Evolutionary conservation across 2,888 invertebrate species (phyloP).

Genomic region (Tetheella fluctuosa): DNA sequence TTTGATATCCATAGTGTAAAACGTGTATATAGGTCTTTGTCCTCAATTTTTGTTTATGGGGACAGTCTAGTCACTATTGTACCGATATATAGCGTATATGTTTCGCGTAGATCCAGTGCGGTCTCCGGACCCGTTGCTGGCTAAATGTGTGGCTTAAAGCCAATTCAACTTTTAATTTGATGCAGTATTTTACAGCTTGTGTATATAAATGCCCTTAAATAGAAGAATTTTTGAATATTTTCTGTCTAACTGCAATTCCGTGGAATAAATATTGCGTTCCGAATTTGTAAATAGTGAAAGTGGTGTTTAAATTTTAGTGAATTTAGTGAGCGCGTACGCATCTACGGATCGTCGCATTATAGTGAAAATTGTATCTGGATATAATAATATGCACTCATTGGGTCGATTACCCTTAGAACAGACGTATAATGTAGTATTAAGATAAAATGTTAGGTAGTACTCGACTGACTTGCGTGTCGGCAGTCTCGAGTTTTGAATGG

Average conservation of each 20-base stretch:
- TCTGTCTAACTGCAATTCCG: not conserved
- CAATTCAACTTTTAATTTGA: conserved; percentile 38
- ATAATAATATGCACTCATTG: conserved; percentile 52
- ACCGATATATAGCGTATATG: conserved; percentile 50
- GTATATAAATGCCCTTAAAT: conserved; percentile 51
- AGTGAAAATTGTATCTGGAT: conserved; percentile 67
- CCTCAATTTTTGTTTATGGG: conserved; percentile 54
- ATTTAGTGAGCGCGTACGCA: conserved; percentile 56
- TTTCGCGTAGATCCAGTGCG: conserved; percentile 37
- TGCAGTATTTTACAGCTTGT: conserved; percentile 68
- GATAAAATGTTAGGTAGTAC: conserved; percentile 54
- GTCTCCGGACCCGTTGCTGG: conserved; percentile 27
- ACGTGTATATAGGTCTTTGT: conserved; percentile 68
- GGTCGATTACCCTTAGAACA: conserved; percentile 58
- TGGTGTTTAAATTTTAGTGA: conserved; percentile 60
- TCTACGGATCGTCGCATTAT: conserved; percentile 48
- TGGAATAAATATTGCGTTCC: conserved; percentile 28
- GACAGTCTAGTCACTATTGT: conserved; percentile 77
- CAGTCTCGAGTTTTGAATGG: conserved; percentile 17
- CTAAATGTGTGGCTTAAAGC: conserved; percentile 51
- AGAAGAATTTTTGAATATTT: not conserved
- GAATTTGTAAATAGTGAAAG: conserved; percentile 57
- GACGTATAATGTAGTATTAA: conserved; percentile 63
- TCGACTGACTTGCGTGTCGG: conserved; percentile 21
- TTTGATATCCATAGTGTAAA: conserved; percentile 69